Base-by-base conservation (phyloP, 2,113 vertebrate species). In the Turnix velox region DNA sequence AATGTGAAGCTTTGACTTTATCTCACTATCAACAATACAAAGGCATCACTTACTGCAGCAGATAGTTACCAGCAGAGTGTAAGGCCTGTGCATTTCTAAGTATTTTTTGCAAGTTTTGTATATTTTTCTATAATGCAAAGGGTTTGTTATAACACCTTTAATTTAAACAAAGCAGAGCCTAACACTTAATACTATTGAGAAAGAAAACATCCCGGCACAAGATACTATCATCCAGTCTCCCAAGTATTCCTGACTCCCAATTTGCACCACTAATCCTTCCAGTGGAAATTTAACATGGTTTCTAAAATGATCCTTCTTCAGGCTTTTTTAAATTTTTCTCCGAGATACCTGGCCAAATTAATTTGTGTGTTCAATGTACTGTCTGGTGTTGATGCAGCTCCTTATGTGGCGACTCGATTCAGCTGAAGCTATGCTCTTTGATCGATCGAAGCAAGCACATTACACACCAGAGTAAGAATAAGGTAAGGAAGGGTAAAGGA, bases 361-460 rank as follows among this genome's bases (percentile, higher is more conserved):
- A 81, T 89, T 18, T 39, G 93, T 80, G 40, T 63, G 40, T 74
- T 87, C 18, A 93, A 77, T 10, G 43, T 18, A 91, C 88, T 37
- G 61, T 87, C 80, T 23, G 92, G 92, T 30, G 86, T 93, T 90
- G 80, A 87, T 74, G 93, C 89, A 92, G 77, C 88, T 89, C 94
- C 95, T 93, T 92, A n/a, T 63, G 90, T 43, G 79, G 91, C 9
- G 96, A 94, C 97, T 97, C 39, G 87, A 88, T 93, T 94, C 94
- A 71, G 94, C 88, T 48, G 88, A 92, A 80, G 85, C 96, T 66
- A 93, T 71, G 72, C 69, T 94, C 69, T 94, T 92, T 88, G 28
- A 77, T 94, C 94, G 82, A 97, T 97, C 95, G 90, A 97, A 95
- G 84, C 73, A 17, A 96, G 93, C 94, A 94, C 96, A 96, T 92